Evolutionary conservation across 53 echinoderm and acorn worm species (phyloP).

Genomic region (Zoroaster sp.): DNA sequence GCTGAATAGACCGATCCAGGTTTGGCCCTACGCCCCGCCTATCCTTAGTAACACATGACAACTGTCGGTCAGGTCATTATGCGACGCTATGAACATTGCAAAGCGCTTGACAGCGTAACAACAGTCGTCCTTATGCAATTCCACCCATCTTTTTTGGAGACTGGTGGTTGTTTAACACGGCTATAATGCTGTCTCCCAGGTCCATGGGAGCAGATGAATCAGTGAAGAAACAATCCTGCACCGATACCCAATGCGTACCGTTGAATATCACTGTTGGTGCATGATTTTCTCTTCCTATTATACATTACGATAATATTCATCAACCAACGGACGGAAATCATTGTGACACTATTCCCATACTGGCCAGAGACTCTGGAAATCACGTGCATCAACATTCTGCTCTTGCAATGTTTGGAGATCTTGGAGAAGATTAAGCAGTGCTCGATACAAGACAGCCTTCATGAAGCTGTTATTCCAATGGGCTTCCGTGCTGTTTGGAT

Average conservation of each 20-base stretch:
- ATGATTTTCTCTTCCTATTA: not conserved
- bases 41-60: too few species aligned
- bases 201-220: not conserved
- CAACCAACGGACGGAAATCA: constrained; percentile 48
- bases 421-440: constrained; percentile 33
- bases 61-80: too few species aligned
- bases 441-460: constrained; percentile 51
- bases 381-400: constrained; percentile 2
- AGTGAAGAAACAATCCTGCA: constrained; percentile 32
- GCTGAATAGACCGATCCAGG: too few species aligned
- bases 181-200: not conserved
- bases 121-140: not conserved
- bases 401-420: constrained; percentile 34
- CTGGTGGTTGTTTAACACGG: not conserved
- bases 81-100: too few species aligned
- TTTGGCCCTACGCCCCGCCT: too few species aligned
- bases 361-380: constrained; percentile 68
- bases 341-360: not conserved
- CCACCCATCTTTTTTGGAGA: constrained; percentile 11
- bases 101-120: too few species aligned
- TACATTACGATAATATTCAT: constrained; percentile 38
- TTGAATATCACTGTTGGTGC: constrained; percentile 7
- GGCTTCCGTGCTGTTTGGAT: too few species aligned
- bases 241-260: constrained; percentile 8
- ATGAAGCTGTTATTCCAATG: constrained; percentile 62